phyloP scores from a whole-genome alignment of 2,888 invertebrate genomes.

The Mimumesa dahlbomi region DNA sequence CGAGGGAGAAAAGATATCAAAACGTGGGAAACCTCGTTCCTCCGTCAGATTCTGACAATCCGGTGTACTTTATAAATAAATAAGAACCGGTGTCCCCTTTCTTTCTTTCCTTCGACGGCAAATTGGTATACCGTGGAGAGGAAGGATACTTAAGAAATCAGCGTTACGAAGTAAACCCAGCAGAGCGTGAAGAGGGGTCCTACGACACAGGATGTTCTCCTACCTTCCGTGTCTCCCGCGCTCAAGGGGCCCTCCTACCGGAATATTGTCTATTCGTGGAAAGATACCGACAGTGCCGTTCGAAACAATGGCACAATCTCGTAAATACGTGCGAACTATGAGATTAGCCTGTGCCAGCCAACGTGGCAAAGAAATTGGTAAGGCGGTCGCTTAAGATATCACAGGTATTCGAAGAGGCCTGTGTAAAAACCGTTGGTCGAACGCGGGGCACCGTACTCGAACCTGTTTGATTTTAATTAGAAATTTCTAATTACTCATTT shows the following conservation, averaged over 20 bases:
- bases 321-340: slow-evolving; percentile 59
- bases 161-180: slow-evolving; percentile 74
- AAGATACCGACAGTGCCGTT: slow-evolving; percentile 58
- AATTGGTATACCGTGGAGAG: slow-evolving; percentile 54
- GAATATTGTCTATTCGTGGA: slow-evolving; percentile 67
- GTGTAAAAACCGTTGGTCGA: no score
- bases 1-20: no score
- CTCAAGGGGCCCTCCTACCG: slow-evolving; percentile 49
- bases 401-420: no score
- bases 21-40: slow-evolving; percentile 37
- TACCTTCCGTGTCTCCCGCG: slow-evolving; percentile 70
- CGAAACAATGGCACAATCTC: slow-evolving; percentile 54
- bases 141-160: slow-evolving; percentile 75
- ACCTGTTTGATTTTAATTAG: not conserved
- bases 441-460: not conserved
- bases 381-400: no score
- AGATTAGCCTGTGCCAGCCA: slow-evolving; percentile 10
- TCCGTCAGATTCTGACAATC: slow-evolving; percentile 10
- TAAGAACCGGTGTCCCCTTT: slow-evolving; percentile 9
- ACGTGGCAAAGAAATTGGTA: slow-evolving; percentile 1
- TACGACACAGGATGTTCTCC: slow-evolving; percentile 72
- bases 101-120: slow-evolving; percentile 7
- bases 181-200: slow-evolving; percentile 71
- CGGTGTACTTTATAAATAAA: slow-evolving; percentile 5
- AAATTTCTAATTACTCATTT: not conserved